phyloP scores from a whole-genome alignment of 2,888 invertebrate genomes.

The Polia nebulosa region DNA sequence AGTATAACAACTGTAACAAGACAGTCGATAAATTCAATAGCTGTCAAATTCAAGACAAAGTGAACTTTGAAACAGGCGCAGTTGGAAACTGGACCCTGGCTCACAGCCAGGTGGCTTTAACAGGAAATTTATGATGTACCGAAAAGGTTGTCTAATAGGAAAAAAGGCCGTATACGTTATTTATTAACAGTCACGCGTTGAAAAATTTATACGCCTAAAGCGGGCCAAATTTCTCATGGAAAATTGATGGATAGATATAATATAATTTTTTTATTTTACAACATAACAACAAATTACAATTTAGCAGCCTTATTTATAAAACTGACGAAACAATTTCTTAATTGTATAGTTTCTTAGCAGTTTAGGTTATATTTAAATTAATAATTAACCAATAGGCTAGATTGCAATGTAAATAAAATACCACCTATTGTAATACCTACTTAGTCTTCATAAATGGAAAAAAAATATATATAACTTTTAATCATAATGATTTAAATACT shows the following conservation, averaged over 20 bases:
- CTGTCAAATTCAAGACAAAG: constrained; percentile 22
- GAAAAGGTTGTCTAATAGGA: constrained; percentile 37
- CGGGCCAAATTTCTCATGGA: neutral
- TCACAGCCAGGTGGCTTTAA: constrained; percentile 38
- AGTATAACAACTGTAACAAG: neutral
- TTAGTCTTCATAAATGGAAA: no score
- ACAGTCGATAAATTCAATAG: constrained; percentile 23
- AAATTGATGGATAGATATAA: neutral
- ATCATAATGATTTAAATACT: no score
- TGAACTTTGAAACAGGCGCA: constrained; percentile 5
- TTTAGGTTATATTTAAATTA: no score
- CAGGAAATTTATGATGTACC: constrained; percentile 43
- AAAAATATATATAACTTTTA: no score
- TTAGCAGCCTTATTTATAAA: no score
- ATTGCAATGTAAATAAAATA: no score
- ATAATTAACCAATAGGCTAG: no score
- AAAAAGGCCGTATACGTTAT: constrained; percentile 20
- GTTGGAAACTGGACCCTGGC: constrained; percentile 35
- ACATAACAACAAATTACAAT: no score
- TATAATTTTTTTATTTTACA: neutral
- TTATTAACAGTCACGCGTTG: constrained; percentile 12
- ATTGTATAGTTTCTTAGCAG: no score
- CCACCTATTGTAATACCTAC: no score
- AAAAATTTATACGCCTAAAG: constrained; percentile 11
- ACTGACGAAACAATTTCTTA: no score